These are phyloP conservation scores for Palaemon carinicauda DNA, from an alignment of 1,140 invertebrate species.

Conservation along the genomic window DNA sequence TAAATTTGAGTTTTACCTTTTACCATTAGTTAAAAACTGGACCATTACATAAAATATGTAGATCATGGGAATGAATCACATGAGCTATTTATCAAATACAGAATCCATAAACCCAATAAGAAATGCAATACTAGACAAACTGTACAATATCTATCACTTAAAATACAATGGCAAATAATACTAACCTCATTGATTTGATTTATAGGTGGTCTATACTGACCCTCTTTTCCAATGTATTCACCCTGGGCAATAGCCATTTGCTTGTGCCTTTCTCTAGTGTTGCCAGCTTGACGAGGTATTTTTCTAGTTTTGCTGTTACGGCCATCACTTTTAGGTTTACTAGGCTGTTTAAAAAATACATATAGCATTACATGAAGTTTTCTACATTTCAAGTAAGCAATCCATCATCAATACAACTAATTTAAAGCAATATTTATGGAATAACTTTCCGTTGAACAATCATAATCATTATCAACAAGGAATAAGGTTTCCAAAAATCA, in stretches of 20 bases:
- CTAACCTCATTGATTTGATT: slow-evolving; percentile 50
- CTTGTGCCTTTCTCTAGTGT: slow-evolving; percentile 84
- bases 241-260: slow-evolving; percentile 84
- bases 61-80: too few relatives aligned
- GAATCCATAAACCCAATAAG: too few relatives aligned
- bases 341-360: slow-evolving; percentile 48
- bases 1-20: too few relatives aligned
- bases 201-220: slow-evolving; percentile 56
- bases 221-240: slow-evolving; percentile 83
- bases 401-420: too few relatives aligned
- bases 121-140: not conserved
- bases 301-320: slow-evolving; percentile 77
- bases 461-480: too few relatives aligned
- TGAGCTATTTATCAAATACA: too few relatives aligned
- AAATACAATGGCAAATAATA: not conserved
- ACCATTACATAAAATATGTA: too few relatives aligned
- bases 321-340: slow-evolving; percentile 60
- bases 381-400: not conserved
- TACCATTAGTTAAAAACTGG: too few relatives aligned
- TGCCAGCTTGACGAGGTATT: slow-evolving; percentile 82
- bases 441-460: too few relatives aligned
- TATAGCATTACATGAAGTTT: too few relatives aligned
- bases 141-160: not conserved
- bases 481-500: too few relatives aligned
- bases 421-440: too few relatives aligned